Percentiles rank a stretch among this genome's conserved stretches.
These are phyloP conservation scores for Gymnocheta viridis DNA, from an alignment of 2,888 invertebrate species.

Conservation along the genomic window DNA sequence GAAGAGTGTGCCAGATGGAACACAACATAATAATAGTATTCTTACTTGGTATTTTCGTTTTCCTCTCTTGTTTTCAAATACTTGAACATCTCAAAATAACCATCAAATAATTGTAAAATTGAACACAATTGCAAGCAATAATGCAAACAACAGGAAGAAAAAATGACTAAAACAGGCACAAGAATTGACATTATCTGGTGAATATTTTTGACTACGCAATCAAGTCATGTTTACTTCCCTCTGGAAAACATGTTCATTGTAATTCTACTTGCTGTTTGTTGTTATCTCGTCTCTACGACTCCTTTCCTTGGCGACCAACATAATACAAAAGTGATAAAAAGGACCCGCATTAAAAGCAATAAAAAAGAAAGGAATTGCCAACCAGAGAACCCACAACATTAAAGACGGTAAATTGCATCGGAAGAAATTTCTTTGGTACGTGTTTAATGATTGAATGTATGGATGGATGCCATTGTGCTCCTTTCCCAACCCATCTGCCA, in stretches of 20 bases:
- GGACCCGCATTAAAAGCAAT: conserved; percentile 24
- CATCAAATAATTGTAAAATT: conserved; percentile 34
- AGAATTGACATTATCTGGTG: conserved; percentile 63
- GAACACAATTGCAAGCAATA: conserved; percentile 26
- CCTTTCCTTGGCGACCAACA: neutral
- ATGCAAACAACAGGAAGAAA: conserved; percentile 17
- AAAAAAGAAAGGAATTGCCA: conserved; percentile 23
- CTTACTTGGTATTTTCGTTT: neutral
- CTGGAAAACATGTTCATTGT: conserved; percentile 33
- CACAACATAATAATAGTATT: neutral
- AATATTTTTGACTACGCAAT: conserved; percentile 63
- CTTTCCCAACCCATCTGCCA: conserved; percentile 32
- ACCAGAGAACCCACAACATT: conserved; percentile 23
- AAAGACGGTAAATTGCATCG: conserved; percentile 54
- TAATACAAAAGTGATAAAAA: conserved; percentile 5
- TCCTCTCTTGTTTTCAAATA: neutral
- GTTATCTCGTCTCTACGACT: neutral
- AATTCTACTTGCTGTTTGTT: neutral
- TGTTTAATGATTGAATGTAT: conserved; percentile 38
- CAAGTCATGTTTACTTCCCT: conserved; percentile 62
- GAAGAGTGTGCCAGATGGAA: neutral
- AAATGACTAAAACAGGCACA: conserved; percentile 27
- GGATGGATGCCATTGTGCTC: conserved; percentile 14
- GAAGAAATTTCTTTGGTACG: conserved; percentile 46
- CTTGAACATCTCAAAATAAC: conserved; percentile 25